Evolutionary conservation across 2,888 invertebrate species (phyloP), one percentile per base, ranked within the genome.

Genomic region (Stenodema calcarata): DNA sequence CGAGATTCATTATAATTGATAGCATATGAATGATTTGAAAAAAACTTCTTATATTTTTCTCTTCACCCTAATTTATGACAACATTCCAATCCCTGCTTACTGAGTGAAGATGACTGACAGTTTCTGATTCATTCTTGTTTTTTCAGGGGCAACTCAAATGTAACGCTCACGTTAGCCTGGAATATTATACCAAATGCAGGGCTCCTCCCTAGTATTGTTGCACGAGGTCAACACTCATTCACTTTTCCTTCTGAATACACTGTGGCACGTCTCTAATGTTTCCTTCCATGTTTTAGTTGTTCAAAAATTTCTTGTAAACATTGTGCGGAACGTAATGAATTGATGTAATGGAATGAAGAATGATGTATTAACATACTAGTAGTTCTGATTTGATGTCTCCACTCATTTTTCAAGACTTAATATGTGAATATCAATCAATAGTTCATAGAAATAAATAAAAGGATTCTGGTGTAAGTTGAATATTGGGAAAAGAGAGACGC

Each of bases 111-210:
- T 2, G 7, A 35, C 35, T 35, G 35, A 35, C 7, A 50, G 1
- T 0, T 50, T 78, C 4, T 79, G 1, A 62, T 75, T 83, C 82
- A 88, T 23, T 35, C 7, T 76, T 76, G 14, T 89, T 89, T 90
- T 93, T 94, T 87, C 93, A 97, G 97, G 91, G 97, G 95, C 87
- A 98, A 99, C 92, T 94, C 95, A 90, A 99, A 99, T 91, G 96
- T 99, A 16, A 98, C 98, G 0, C 92, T 99, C 87, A 96, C 95
- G n/a, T 92, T 99, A 54, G 97, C 97, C 0, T 99, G 98, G 97
- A 99, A 99, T 92, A 97, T 99, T 88, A 97, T 99, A 90, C 99
- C 99, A 35, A 99, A 99, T 92, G 98, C 99, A 88, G 99, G 99
- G 69, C 93, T 98, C 86, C 92, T 99, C 89, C 98, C 98, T 28